Evolutionary conservation across 2,888 invertebrate species (phyloP), one percentile per base, ranked within the genome.

Genomic region (Latrodectus hesperus): DNA sequence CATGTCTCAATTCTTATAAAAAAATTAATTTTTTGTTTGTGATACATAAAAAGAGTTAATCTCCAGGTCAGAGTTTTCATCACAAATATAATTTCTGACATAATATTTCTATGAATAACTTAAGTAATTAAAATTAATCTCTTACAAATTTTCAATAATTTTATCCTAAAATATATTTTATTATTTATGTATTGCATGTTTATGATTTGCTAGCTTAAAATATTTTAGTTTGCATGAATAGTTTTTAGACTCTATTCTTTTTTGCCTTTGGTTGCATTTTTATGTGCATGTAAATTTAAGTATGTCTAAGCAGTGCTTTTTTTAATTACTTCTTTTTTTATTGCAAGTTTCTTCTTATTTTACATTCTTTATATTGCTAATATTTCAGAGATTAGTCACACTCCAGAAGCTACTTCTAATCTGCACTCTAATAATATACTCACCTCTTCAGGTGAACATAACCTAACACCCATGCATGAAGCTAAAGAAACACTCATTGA

Each of bases 381-480:
- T 84, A 53, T 84, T 84, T 84, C 84, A 84, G 84, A 84, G 60
- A 38, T 60, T 84, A 26, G 64, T 64, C 70, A 65, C 72, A 72
- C 49, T 51, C 64, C 71, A 74, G 80, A 80, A 49, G 60, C 85
- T 71, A 73, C 52, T 64, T 67, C 75, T 86, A 75, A 80, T 76
- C 70, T 60, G 71, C 79, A 53, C 52, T 75, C 80, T 86, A 80
- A 80, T 53, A 64, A 80, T 86, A 86, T 80, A 38, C 70, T 71
- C 53, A 55, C 26, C 55, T 16, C 52, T 51, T 77, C 77, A 71
- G 74, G 74, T 75, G 83, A 64, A 17, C 55, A n/a, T 75, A 80
- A 64, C 75, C 71, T 80, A 70, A 68, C 52, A 52, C 60, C 60
- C 67, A 51, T 38, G 55, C 75, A 67, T 64, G 85, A 75, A 64